Percentiles rank a stretch among this genome's conserved stretches.
Evolutionary conservation across 2,888 invertebrate genomes (phyloP).

Genomic region (Cephus runcator): DNA sequence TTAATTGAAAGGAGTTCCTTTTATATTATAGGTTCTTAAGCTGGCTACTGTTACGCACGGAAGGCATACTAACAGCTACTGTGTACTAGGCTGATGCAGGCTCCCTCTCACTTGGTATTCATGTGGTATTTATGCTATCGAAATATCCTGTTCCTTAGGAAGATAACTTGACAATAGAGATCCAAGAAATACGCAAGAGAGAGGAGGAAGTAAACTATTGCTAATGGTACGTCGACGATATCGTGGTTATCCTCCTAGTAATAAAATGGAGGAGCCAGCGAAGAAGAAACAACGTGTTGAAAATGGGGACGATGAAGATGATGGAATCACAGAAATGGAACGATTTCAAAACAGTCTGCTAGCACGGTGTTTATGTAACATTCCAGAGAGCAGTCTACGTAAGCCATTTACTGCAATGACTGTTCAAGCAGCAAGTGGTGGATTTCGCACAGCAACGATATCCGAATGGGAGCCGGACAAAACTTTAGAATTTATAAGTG

Average conservation of each 20-base stretch:
- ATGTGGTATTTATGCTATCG: constrained; percentile 6
- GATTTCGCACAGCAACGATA: constrained; percentile 68
- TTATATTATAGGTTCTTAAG: constrained; percentile 11
- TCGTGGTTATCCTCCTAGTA: constrained; percentile 68
- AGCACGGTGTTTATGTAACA: constrained; percentile 82
- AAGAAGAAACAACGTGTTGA: constrained; percentile 83
- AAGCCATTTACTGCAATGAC: constrained; percentile 77
- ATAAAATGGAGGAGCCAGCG: constrained; percentile 83
- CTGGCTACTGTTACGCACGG: constrained; percentile 19
- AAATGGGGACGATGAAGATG: constrained; percentile 70
- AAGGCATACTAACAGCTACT: constrained; percentile 8
- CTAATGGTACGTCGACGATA: constrained; percentile 76
- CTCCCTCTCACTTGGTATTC: constrained; percentile 5
- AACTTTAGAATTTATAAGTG: constrained; percentile 82
- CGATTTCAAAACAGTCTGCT: constrained; percentile 75
- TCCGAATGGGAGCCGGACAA: constrained; percentile 75
- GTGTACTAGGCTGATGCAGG: constrained; percentile 14
- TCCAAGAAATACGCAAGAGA: constrained; percentile 15
- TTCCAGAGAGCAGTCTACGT: constrained; percentile 76
- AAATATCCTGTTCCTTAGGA: constrained; percentile 17
- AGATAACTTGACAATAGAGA: constrained; percentile 48
- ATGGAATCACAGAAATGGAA: constrained; percentile 71
- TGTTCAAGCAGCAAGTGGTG: constrained; percentile 67
- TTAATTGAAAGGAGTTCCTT: neutral
- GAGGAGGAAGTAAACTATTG: constrained; percentile 34